Conservation (phyloP, 2,797 vertebrate species). For the Malurus splendens region DNA sequence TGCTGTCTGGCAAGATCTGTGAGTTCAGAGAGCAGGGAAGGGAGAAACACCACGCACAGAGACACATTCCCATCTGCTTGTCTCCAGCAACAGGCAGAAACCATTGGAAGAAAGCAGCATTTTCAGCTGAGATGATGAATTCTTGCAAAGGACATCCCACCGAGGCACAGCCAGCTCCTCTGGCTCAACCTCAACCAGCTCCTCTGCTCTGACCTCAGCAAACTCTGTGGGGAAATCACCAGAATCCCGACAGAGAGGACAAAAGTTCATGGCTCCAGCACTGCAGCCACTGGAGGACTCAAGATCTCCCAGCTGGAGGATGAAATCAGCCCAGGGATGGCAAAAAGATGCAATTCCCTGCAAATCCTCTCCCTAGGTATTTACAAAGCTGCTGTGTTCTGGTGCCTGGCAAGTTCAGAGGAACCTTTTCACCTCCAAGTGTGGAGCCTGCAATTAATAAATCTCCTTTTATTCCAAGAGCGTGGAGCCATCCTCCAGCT, state of each 20-base stretch:
- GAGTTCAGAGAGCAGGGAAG: background rate
- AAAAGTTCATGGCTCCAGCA: rapidly evolving
- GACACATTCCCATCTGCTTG: background rate
- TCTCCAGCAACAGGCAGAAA: background rate
- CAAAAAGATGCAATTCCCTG: background rate
- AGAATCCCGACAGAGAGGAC: background rate
- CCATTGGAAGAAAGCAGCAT: background rate
- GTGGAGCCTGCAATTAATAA: background rate
- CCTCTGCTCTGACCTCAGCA: background rate
- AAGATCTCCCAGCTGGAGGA: background rate
- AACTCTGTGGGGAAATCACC: background rate
- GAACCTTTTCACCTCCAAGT: background rate
- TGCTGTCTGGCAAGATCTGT: background rate
- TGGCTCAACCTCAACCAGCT: background rate
- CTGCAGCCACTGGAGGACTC: background rate
- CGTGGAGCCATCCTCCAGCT: background rate
- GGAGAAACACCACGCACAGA: background rate
- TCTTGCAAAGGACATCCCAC: background rate
- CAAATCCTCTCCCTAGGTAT: background rate
- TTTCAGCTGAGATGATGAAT: background rate
- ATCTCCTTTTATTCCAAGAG: background rate
- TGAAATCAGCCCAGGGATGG: background rate
- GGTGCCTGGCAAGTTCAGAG: background rate
- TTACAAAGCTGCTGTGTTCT: no score
- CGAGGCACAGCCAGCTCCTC: background rate